Evolutionary conservation across 2,888 invertebrate genomes (phyloP), one percentile per base, ranked within the genome.

Genomic region (Busseola fusca): DNA sequence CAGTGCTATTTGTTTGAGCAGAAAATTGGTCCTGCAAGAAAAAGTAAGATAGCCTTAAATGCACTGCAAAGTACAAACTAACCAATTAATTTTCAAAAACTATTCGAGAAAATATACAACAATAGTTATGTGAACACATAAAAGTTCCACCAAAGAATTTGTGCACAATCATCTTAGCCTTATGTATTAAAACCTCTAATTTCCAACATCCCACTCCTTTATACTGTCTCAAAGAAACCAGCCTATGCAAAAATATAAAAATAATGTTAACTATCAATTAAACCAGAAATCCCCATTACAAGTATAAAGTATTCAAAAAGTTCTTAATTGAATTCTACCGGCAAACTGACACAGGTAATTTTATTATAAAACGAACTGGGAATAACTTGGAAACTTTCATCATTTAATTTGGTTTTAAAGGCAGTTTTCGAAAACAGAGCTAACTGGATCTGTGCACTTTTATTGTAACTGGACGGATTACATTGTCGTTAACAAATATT

Each of bases 331-430:
- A 93, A 92, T 91, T 86, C 84, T 86, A 88, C 89, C 83, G 77
- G 87, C 87, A 89, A 91, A 91, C 90, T 90, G 88, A 89, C 87
- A 88, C 88, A 90, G 89, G 87, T 90, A 90, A 93, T 92, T 91
- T 89, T 89, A 87, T 91, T 90, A 91, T 88, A 88, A 82, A 89
- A 90, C 89, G 88, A 89, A 91, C 90, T 88, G 85, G 79, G 88
- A 89, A 90, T 91, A 93, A 90, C 90, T 91, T 89, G 73, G 76
- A 86, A 92, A 92, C 86, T 92, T 88, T 90, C 88, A 88, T 90
- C 87, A 91, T 91, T 92, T 91, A 89, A 91, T 91, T 91, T 88
- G 85, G 86, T 85, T 88, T 89, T 87, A 86, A 91, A 89, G 86
- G 84, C 85, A 87, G 88, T 89, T 88, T 85, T 84, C 78, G 72